These are phyloP conservation scores for Drosophila ananassae DNA, from an alignment of 1,140 invertebrate genomes.

Conservation along the genomic window DNA sequence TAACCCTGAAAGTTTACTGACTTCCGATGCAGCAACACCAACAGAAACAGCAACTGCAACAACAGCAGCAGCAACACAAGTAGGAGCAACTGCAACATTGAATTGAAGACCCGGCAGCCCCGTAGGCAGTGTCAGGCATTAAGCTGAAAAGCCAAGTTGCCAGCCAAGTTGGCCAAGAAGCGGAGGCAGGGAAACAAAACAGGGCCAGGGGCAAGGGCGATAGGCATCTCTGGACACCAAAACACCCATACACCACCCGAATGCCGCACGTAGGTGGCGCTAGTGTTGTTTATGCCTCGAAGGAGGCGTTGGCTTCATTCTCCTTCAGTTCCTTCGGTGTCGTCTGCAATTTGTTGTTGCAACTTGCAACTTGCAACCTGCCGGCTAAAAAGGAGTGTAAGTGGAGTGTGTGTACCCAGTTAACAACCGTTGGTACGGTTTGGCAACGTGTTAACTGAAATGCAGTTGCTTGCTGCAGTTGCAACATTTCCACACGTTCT, in stretches of 20 bases:
- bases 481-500: slow-evolving; percentile 45
- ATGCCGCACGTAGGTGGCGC: slow-evolving; percentile 52
- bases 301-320: slow-evolving; percentile 64
- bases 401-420: slow-evolving; percentile 7
- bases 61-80: slow-evolving; percentile 14
- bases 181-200: slow-evolving; percentile 22
- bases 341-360: slow-evolving; percentile 72
- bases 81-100: slow-evolving; percentile 16
- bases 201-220: slow-evolving; percentile 53
- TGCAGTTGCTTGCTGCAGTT: slow-evolving; percentile 44
- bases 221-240: slow-evolving; percentile 52
- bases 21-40: slow-evolving; percentile 58
- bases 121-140: slow-evolving; percentile 28
- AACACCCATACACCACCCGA: slow-evolving; percentile 17
- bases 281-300: slow-evolving; percentile 49
- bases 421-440: slow-evolving; percentile 80
- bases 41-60: slow-evolving; percentile 12
- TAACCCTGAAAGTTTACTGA: slow-evolving; percentile 82
- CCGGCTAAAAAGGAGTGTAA: slow-evolving; percentile 40
- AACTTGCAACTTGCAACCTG: slow-evolving; percentile 39
- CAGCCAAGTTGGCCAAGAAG: slow-evolving; percentile 31
- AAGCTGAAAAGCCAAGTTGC: slow-evolving; percentile 12
- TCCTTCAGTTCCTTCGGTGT: slow-evolving; percentile 18
- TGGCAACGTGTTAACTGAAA: slow-evolving; percentile 70
- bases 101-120: slow-evolving; percentile 16